Conservation (phyloP, 2,113 vertebrate species). For the Indicator indicator region DNA sequence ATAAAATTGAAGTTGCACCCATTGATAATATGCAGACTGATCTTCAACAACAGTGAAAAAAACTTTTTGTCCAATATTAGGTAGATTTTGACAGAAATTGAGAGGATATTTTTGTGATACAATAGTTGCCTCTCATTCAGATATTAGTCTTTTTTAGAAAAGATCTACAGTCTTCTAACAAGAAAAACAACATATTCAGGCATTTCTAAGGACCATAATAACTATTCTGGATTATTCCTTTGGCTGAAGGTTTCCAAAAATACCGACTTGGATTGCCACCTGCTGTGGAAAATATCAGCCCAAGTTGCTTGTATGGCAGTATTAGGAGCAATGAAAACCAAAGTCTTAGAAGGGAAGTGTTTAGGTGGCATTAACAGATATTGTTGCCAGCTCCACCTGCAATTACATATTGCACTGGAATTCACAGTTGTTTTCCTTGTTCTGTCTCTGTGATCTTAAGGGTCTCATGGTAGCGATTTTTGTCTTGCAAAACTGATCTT, state of each 20-base stretch:
- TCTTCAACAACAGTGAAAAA: neutral
- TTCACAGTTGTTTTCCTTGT: neutral
- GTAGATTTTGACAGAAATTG: neutral
- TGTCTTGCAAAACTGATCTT: neutral
- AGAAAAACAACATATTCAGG: neutral
- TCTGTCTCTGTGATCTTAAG: neutral
- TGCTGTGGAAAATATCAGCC: neutral
- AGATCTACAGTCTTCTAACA: neutral
- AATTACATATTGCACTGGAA: neutral
- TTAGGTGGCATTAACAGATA: neutral
- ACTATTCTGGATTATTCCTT: neutral
- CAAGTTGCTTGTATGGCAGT: neutral
- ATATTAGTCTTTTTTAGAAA: neutral
- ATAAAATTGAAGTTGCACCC: neutral
- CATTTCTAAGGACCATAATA: neutral
- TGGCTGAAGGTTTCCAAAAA: neutral
- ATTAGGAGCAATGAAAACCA: neutral
- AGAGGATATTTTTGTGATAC: neutral
- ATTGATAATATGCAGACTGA: neutral
- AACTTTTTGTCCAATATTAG: neutral
- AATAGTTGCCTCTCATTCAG: neutral
- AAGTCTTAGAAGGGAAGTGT: neutral
- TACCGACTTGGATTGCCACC: neutral
- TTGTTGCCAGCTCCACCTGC: constrained; percentile 3
- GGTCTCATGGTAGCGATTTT: neutral